A percentile compares a stretch with the other conserved stretches of the same genome.
These are phyloP conservation scores for Sebastes diaconus DNA, from an alignment of 2,797 vertebrate genomes.

Conservation along the genomic window DNA sequence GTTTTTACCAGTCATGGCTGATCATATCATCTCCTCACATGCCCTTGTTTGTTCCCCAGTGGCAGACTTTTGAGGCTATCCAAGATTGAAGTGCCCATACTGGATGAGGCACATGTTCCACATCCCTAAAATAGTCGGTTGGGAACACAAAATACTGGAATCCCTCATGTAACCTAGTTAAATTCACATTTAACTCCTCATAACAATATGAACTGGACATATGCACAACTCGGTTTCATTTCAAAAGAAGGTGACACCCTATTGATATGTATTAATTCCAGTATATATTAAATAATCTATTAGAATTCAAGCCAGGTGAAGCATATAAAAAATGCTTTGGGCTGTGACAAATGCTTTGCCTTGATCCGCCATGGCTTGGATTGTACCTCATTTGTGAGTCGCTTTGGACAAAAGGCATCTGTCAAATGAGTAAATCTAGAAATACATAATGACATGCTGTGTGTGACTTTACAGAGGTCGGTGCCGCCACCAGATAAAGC, in stretches of 20 bases:
- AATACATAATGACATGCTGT: neutral
- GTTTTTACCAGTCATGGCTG: slow-evolving; percentile 2
- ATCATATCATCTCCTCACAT: slow-evolving; percentile 20
- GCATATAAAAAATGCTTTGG: neutral
- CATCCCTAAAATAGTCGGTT: neutral
- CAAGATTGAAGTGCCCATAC: neutral
- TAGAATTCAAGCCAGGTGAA: neutral
- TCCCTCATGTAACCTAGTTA: neutral
- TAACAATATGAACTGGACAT: neutral
- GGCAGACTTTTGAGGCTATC: neutral
- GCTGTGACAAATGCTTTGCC: neutral
- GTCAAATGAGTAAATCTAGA: neutral
- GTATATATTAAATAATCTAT: neutral
- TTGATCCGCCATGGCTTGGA: neutral
- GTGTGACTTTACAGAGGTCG: neutral
- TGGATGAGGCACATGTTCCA: neutral
- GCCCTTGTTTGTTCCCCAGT: neutral
- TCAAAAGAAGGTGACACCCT: neutral
- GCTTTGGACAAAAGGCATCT: neutral
- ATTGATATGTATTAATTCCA: neutral
- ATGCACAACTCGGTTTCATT: neutral
- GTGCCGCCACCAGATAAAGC: neutral
- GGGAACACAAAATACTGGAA: neutral
- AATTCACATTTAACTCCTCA: neutral
- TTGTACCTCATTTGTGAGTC: neutral